Conservation (phyloP, 1,140 invertebrate species). For the Heliconius congener region DNA sequence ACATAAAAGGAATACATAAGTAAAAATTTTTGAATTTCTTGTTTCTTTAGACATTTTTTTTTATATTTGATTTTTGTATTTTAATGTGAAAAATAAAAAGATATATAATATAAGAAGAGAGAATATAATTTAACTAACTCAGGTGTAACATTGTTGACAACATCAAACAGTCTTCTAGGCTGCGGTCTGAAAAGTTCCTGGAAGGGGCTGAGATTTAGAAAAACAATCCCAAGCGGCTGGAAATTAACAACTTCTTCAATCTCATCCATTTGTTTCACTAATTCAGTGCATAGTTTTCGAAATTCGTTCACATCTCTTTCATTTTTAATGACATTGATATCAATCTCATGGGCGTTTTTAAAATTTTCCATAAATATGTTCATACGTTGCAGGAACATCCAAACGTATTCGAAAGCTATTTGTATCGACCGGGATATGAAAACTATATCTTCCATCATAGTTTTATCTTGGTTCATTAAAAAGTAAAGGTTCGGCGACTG, state of each 20-base stretch:
- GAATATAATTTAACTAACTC: conserved; percentile 53
- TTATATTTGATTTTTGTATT: too few species aligned
- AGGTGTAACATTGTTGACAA: conserved; percentile 72
- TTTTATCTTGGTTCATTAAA: conserved; percentile 85
- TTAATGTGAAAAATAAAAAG: too few species aligned
- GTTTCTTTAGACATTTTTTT: too few species aligned
- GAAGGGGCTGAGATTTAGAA: conserved; percentile 86
- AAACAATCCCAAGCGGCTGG: conserved; percentile 85
- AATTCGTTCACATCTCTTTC: conserved; percentile 82
- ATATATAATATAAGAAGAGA: background rate
- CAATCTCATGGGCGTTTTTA: conserved; percentile 85
- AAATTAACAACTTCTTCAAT: conserved; percentile 84
- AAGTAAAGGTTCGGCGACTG: conserved; percentile 84
- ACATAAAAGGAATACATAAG: too few species aligned
- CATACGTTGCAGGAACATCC: conserved; percentile 86
- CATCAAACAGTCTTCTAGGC: conserved; percentile 84
- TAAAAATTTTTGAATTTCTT: too few species aligned
- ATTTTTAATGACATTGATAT: conserved; percentile 80
- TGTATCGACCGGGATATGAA: conserved; percentile 82
- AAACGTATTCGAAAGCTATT: conserved; percentile 83
- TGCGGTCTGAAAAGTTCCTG: conserved; percentile 86
- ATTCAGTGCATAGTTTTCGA: conserved; percentile 83
- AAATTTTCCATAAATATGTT: conserved; percentile 85
- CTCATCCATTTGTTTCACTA: conserved; percentile 82
- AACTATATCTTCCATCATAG: conserved; percentile 80